Evolutionary conservation across 2,113 vertebrate species (phyloP), one percentile per base, ranked within the genome.

Genomic region (Tragelaphus strepsiceros): DNA sequence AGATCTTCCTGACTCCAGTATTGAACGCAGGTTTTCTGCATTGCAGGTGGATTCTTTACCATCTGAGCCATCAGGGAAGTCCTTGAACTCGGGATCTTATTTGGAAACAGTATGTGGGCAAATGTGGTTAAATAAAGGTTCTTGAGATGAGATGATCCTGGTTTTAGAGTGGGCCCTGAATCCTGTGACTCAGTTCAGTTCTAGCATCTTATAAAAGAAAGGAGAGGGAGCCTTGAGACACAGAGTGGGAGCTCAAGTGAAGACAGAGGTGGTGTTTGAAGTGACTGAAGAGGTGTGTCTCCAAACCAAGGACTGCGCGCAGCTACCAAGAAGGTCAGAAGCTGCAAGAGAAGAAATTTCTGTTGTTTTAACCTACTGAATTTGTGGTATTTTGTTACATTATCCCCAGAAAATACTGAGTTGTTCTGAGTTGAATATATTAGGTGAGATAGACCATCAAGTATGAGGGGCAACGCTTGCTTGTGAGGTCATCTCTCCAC

Each of bases 111-210:
- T 1, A 17, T 61, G 16, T 82, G 21, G 56, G 51, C 3, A 89
- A 24, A 87, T 59, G 17, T 49, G 81, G 71, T 62, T 74, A 28
- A 92, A 26, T 54, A 64, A 97, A 92, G 49, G 39, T 35, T 92
- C 59, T 53, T 58, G 74, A 83, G 39, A 87, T 49, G n/a, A 94
- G 81, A 78, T 53, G 19, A 35, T 71, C 6, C 54, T 92, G 24
- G 59, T 54, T 95, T 89, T 90, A 58, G 43, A 17, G 3, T 30
- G 19, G 17, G 12, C 5, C 16, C 17, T n/a, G 32, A 80, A 15
- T 86, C 28, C 11, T 74, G 4, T 82, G 67, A 28, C 16, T 24
- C n/a, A 67, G 13, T 39, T 74, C 10, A 39, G 67, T 74, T 39
- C 21, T 74, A 39, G 19, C 74, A 28, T 32, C 28, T 89, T 59